Conservation (phyloP, 2,888 invertebrate genomes). For the Andrena dorsata region DNA sequence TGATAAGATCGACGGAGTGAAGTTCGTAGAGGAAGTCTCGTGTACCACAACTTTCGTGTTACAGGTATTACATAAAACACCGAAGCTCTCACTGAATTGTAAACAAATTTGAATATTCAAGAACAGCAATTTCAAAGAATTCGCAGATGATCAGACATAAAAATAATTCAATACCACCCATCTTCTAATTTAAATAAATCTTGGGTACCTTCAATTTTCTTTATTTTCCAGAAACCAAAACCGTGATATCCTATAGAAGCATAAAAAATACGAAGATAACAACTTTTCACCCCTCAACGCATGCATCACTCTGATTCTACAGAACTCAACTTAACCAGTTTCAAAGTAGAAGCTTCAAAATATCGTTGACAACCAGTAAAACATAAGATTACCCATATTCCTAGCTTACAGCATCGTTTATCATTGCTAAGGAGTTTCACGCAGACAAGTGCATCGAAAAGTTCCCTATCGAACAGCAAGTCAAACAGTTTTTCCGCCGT, state of each 20-base stretch:
- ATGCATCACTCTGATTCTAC: neutral
- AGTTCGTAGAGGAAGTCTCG: neutral
- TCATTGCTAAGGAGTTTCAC: neutral
- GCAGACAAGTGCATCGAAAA: neutral
- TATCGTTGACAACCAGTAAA: neutral
- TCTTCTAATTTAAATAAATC: too few relatives aligned
- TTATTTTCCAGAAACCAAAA: too few relatives aligned
- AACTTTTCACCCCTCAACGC: too few relatives aligned
- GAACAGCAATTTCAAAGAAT: too few relatives aligned
- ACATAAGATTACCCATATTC: neutral
- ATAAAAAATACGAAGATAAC: too few relatives aligned
- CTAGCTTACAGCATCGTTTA: neutral
- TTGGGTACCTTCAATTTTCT: too few relatives aligned
- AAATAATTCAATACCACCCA: neutral
- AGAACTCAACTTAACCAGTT: neutral
- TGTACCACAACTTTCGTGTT: too few relatives aligned
- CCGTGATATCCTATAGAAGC: too few relatives aligned
- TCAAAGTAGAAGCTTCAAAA: neutral
- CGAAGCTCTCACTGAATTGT: too few relatives aligned
- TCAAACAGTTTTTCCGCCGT: constrained; percentile 39
- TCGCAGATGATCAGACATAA: neutral
- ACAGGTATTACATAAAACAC: too few relatives aligned
- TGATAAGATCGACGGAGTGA: neutral
- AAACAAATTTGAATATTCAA: too few relatives aligned
- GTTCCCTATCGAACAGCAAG: constrained; percentile 19